Evolutionary conservation across 2,888 invertebrate genomes (phyloP).

Genomic region (Torymus texanus): DNA sequence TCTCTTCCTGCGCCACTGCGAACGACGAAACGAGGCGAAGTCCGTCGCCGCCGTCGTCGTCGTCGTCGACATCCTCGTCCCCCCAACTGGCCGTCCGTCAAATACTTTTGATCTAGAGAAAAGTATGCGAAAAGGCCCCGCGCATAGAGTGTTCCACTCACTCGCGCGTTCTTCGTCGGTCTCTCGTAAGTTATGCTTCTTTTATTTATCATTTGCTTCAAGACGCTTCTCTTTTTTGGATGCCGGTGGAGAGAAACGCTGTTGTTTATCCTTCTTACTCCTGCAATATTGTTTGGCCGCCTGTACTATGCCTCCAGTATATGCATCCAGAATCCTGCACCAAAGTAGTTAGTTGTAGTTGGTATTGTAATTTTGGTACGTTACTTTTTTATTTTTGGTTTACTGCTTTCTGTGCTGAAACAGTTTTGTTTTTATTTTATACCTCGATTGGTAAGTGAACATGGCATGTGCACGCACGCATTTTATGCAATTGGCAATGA

Average conservation of each 20-base stretch:
- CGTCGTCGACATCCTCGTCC: slow-evolving; percentile 37
- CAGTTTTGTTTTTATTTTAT: slow-evolving; percentile 18
- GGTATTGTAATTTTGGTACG: slow-evolving; percentile 52
- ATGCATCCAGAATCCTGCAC: slow-evolving; percentile 40
- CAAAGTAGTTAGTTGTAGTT: slow-evolving; percentile 40
- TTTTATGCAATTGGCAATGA: slow-evolving; percentile 34
- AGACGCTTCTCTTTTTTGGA: slow-evolving; percentile 73
- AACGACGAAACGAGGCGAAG: slow-evolving; percentile 45
- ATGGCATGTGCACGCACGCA: slow-evolving; percentile 66
- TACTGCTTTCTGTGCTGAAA: slow-evolving; percentile 20
- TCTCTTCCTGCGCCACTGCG: slow-evolving; percentile 48
- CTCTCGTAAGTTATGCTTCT: slow-evolving; percentile 76
- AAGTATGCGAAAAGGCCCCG: slow-evolving; percentile 57
- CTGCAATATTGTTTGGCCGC: slow-evolving; percentile 23
- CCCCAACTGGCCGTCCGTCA: slow-evolving; percentile 44
- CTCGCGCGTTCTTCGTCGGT: slow-evolving; percentile 72
- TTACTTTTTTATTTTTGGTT: slow-evolving; percentile 29
- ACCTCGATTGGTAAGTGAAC: slow-evolving; percentile 26
- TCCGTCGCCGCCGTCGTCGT: slow-evolving; percentile 44
- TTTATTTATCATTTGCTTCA: slow-evolving; percentile 76
- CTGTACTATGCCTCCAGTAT: slow-evolving; percentile 42
- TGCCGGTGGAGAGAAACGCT: slow-evolving; percentile 57
- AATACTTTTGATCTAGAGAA: slow-evolving; percentile 40
- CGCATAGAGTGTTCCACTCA: slow-evolving; percentile 59
- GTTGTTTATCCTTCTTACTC: slow-evolving; percentile 33